phyloP scores from a whole-genome alignment of 2,113 vertebrate genomes.

The Datnioides undecimradiatus region DNA sequence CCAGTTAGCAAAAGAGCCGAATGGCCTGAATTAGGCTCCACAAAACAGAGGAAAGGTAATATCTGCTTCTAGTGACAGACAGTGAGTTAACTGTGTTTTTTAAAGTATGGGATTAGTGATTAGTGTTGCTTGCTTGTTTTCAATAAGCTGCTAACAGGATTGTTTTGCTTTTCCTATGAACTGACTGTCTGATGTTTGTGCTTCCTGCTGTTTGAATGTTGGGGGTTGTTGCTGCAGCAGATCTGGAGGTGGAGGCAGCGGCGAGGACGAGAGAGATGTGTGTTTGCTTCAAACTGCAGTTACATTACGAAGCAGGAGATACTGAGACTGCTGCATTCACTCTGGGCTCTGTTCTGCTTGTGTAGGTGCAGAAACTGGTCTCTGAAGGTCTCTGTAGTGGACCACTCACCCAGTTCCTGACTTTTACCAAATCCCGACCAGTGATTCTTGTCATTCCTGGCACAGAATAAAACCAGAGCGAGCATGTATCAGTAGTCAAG shows the following conservation, averaged over 20 bases:
- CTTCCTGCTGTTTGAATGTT: background rate
- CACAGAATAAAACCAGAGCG: too few relatives aligned
- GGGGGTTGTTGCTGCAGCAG: background rate
- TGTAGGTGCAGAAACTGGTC: background rate
- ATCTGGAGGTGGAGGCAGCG: background rate
- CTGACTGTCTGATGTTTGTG: too few relatives aligned
- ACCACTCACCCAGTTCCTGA: background rate
- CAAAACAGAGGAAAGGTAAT: background rate
- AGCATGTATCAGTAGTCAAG: too few relatives aligned
- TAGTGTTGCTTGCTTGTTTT: background rate
- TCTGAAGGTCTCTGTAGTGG: background rate
- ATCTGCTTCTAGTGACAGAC: background rate
- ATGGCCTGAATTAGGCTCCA: background rate
- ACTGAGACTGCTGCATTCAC: background rate
- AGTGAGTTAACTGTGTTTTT: background rate
- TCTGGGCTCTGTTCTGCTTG: background rate
- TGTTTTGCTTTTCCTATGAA: background rate
- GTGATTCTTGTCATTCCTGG: too few relatives aligned
- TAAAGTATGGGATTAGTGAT: background rate
- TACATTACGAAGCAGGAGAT: background rate
- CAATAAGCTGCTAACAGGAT: background rate
- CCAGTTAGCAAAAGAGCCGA: background rate
- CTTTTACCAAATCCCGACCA: background rate
- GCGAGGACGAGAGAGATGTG: background rate
- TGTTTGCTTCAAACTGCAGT: background rate